Percentiles rank a stretch among this genome's conserved stretches.
phyloP scores from a whole-genome alignment of 2,888 invertebrate genomes.

The Melanargia galathea region DNA sequence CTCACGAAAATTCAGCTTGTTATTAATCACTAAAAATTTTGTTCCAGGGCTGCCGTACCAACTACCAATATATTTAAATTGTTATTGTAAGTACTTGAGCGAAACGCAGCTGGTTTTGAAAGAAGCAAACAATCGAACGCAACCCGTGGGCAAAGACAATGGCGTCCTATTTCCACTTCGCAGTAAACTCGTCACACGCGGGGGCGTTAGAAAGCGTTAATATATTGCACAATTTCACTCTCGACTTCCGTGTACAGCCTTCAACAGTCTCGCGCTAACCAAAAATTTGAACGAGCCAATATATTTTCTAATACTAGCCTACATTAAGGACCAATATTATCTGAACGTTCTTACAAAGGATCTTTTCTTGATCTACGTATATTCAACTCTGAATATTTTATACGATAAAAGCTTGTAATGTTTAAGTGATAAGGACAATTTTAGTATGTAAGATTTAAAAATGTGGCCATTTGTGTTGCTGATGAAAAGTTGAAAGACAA shows the following conservation, averaged over 20 bases:
- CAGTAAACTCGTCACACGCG: slow-evolving; percentile 33
- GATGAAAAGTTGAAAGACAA: slow-evolving; percentile 13
- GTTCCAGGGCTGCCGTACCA: too few relatives aligned
- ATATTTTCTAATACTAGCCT: neutral
- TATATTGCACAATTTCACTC: slow-evolving; percentile 44
- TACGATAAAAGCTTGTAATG: slow-evolving; percentile 10
- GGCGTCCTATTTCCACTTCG: slow-evolving; percentile 32
- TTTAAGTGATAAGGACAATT: neutral
- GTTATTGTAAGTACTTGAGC: slow-evolving; percentile 5
- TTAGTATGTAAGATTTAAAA: neutral
- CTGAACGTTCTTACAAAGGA: slow-evolving; percentile 9
- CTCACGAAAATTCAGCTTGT: too few relatives aligned
- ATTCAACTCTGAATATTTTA: neutral
- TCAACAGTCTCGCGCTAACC: slow-evolving; percentile 13
- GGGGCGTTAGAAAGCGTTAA: slow-evolving; percentile 46
- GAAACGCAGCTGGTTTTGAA: slow-evolving; percentile 25
- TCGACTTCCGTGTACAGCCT: slow-evolving; percentile 38
- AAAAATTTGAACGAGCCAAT: slow-evolving; percentile 14
- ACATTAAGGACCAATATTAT: slow-evolving; percentile 5
- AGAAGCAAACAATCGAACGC: slow-evolving; percentile 29
- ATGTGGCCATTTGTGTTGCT: neutral
- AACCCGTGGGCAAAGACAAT: slow-evolving; percentile 29
- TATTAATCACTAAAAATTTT: too few relatives aligned
- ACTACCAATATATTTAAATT: too few relatives aligned
- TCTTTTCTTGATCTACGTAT: neutral